Percentiles rank a stretch among this genome's conserved stretches.
phyloP scores from a whole-genome alignment of 23 tunicate genomes.

The Styela plicata region DNA sequence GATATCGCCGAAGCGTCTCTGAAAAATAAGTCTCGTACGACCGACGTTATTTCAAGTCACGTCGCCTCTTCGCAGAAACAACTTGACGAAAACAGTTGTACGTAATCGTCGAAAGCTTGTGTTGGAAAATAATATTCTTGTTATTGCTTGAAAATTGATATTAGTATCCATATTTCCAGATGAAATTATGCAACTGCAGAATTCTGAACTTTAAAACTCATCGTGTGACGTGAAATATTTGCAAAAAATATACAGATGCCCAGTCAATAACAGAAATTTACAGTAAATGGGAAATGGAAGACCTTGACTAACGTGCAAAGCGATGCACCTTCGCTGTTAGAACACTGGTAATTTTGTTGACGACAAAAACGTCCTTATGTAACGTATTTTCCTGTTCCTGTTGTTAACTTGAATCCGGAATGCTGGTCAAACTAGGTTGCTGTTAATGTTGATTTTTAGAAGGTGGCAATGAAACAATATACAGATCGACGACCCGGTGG shows the following conservation, averaged over 20 bases:
- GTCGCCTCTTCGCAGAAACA: neutral
- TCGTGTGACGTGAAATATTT: neutral
- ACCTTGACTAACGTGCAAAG: neutral
- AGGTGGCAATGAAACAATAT: neutral
- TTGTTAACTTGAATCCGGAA: neutral
- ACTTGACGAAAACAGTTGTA: neutral
- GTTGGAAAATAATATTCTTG: neutral
- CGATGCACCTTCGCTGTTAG: neutral
- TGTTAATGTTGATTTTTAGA: no score
- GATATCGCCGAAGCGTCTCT: neutral
- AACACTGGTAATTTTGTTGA: no score
- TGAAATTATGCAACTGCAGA: neutral
- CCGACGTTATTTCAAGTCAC: neutral
- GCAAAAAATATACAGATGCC: slow-evolving; percentile 7
- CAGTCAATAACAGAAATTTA: neutral
- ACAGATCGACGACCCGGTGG: slow-evolving; percentile 11
- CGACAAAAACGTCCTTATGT: no score
- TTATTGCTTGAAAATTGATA: neutral
- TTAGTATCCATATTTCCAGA: neutral
- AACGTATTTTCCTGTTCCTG: no score
- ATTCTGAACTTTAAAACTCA: neutral
- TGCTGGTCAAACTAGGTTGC: no score
- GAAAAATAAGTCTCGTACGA: neutral
- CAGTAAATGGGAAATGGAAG: neutral
- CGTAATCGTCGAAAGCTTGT: neutral